A percentile compares a stretch with the other conserved stretches of the same genome.
Conservation (phyloP, 2,113 vertebrate species). For the Lampris megalopsis region DNA sequence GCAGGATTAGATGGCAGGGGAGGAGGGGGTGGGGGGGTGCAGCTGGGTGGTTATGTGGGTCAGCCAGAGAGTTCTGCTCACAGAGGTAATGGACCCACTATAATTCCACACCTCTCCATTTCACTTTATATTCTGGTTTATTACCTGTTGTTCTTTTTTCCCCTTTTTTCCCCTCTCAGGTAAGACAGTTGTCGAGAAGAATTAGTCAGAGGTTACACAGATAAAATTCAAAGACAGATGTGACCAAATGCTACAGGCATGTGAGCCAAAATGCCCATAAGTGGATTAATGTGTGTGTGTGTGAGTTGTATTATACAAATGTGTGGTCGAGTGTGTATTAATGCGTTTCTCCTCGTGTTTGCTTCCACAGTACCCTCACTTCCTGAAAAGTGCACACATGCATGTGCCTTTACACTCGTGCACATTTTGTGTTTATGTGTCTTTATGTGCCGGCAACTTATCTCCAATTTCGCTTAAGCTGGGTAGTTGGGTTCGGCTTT, state of each 20-base stretch:
- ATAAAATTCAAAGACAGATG: conserved; percentile 3
- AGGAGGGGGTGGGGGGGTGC: conserved; percentile 40
- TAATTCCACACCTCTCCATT: conserved; percentile 50
- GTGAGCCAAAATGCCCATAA: conserved; percentile 18
- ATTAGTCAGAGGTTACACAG: background rate
- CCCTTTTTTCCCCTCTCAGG: background rate
- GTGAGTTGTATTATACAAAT: background rate
- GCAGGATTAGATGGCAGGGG: conserved; percentile 77
- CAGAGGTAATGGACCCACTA: conserved; percentile 64
- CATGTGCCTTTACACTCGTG: no score
- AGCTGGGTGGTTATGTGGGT: conserved; percentile 58
- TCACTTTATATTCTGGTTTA: conserved; percentile 38
- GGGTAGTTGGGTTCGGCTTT: conserved; percentile 49
- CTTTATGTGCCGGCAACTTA: background rate
- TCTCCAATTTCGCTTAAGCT: conserved; percentile 17
- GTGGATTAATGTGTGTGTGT: conserved; percentile 24
- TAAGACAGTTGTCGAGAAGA: conserved; percentile 38
- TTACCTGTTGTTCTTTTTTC: conserved; percentile 17
- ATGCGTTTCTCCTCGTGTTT: background rate
- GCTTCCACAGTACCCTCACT: background rate
- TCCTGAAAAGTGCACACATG: no score
- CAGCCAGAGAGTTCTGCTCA: conserved; percentile 39
- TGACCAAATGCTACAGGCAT: background rate
- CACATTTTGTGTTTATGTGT: background rate
- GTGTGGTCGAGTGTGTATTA: conserved; percentile 11